Conservation (phyloP, 2,113 vertebrate species). For the Pipra filicauda region DNA sequence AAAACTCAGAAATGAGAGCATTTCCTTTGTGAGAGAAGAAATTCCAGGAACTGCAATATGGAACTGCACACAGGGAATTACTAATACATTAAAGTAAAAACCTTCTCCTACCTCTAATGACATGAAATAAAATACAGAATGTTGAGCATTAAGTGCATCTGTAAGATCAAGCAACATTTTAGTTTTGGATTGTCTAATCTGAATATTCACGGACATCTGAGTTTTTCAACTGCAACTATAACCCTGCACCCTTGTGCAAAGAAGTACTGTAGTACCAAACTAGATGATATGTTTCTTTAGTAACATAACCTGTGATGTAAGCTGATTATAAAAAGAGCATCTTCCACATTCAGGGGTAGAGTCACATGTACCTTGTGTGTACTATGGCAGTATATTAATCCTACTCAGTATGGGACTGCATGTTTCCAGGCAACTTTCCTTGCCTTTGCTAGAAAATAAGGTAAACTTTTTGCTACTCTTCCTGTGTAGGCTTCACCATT, state of each 20-base stretch:
- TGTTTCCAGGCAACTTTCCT: not conserved
- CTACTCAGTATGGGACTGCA: not conserved
- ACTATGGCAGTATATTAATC: not conserved
- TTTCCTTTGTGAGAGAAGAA: not conserved
- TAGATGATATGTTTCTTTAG: not conserved
- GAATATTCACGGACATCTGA: not conserved
- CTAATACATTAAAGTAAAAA: not conserved
- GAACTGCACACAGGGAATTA: not conserved
- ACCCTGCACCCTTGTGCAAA: not conserved
- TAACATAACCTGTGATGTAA: not conserved
- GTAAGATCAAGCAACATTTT: not conserved
- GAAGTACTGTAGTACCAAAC: not conserved
- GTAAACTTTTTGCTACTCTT: not conserved
- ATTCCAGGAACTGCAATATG: not conserved
- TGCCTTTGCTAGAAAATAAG: not conserved
- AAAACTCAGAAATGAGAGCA: not conserved
- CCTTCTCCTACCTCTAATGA: not conserved
- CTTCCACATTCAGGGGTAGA: not conserved
- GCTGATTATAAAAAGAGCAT: not conserved
- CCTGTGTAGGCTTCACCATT: not conserved
- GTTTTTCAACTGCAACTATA: not conserved
- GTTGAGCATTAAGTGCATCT: not conserved
- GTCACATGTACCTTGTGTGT: not conserved
- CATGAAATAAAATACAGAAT: not conserved
- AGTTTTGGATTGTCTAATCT: not conserved